Conservation (phyloP, 2,888 invertebrate genomes). For the Torymus tubicola region DNA sequence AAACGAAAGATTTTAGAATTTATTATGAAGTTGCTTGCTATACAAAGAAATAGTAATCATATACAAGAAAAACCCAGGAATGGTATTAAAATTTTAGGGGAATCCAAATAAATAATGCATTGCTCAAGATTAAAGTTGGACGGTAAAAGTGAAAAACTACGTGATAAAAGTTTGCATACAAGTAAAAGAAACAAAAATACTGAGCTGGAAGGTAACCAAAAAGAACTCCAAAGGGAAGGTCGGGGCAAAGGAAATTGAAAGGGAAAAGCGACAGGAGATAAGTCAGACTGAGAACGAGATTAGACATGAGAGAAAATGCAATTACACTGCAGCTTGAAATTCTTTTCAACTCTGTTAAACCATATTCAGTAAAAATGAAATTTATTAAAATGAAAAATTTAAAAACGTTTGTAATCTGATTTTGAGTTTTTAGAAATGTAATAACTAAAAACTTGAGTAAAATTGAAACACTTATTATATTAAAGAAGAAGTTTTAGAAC, state of each 20-base stretch:
- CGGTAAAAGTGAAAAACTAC: too few species aligned
- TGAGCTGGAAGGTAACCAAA: not conserved
- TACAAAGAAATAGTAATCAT: too few species aligned
- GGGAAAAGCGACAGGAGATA: constrained; percentile 29
- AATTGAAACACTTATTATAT: constrained; percentile 14
- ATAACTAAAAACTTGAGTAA: too few species aligned
- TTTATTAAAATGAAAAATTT: not conserved
- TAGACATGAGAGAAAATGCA: constrained; percentile 20
- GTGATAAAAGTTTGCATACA: constrained; percentile 8
- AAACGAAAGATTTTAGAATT: too few species aligned
- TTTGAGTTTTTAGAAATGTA: too few species aligned
- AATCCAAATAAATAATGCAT: not conserved
- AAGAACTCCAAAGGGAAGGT: constrained; percentile 11
- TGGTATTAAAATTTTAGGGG: not conserved
- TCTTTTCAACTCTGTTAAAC: constrained; percentile 10
- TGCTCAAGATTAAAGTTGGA: not conserved
- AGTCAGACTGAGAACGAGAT: constrained; percentile 15
- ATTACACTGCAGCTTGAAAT: constrained; percentile 29
- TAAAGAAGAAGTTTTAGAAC: too few species aligned
- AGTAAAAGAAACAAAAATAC: constrained; percentile 2
- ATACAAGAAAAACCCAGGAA: not conserved
- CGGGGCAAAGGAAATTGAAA: constrained; percentile 26
- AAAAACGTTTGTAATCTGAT: too few species aligned
- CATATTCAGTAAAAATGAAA: constrained; percentile 13
- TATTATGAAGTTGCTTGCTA: too few species aligned